These are phyloP conservation scores for Leuciscus waleckii DNA, from an alignment of 2,797 vertebrate species.

Conservation along the genomic window DNA sequence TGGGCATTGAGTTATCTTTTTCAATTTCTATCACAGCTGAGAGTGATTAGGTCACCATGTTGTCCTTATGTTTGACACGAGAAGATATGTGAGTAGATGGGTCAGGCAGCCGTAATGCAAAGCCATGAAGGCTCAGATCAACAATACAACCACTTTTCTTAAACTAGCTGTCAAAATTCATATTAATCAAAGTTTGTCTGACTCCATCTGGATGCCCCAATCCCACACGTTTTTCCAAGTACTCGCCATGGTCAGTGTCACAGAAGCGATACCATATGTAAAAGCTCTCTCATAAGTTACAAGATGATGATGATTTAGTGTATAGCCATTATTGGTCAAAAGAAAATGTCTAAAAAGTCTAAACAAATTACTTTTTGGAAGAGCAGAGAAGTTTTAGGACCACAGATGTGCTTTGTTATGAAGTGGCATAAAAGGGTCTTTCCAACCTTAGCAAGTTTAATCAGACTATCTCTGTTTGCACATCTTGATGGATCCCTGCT, in stretches of 20 bases:
- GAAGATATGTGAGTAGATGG: constrained; percentile 50
- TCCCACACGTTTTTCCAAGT: constrained; percentile 13
- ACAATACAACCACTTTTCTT: constrained; percentile 46
- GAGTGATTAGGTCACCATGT: constrained; percentile 65
- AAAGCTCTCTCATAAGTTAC: constrained; percentile 42
- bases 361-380: constrained; percentile 70
- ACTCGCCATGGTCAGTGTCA: constrained; percentile 24
- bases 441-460: constrained; percentile 53
- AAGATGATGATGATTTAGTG: constrained; percentile 59
- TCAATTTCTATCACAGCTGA: constrained; percentile 64
- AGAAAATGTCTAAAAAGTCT: constrained; percentile 40
- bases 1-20: constrained; percentile 54
- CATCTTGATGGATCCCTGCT: constrained; percentile 67
- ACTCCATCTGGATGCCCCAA: constrained; percentile 18
- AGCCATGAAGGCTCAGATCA: constrained; percentile 55
- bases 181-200: constrained; percentile 40
- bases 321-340: constrained; percentile 32
- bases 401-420: constrained; percentile 45
- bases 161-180: constrained; percentile 50
- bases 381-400: constrained; percentile 62
- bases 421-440: constrained; percentile 34
- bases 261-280: constrained; percentile 50
- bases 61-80: constrained; percentile 58
- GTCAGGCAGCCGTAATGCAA: constrained; percentile 39
- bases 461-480: constrained; percentile 48